Evolutionary conservation across 2,888 invertebrate genomes (phyloP).

Genomic region (Erpobdella octoculata): DNA sequence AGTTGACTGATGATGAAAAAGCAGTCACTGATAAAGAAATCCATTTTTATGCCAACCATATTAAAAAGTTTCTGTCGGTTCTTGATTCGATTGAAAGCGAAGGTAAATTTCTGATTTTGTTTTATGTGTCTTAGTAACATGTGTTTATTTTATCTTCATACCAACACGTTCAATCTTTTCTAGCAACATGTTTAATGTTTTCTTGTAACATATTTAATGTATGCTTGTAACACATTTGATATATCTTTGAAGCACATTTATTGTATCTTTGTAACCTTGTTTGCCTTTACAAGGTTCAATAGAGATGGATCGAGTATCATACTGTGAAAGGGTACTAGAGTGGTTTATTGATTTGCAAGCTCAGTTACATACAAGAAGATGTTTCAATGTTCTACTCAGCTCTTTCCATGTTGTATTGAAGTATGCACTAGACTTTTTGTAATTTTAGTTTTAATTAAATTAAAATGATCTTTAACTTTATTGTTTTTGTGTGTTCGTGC

Average conservation of each 20-base stretch:
- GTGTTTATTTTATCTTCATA: no score
- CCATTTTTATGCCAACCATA: conserved; percentile 72
- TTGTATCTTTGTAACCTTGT: no score
- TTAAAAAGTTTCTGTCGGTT: conserved; percentile 76
- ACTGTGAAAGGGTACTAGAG: conserved; percentile 91
- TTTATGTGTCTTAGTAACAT: no score
- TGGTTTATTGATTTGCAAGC: conserved; percentile 92
- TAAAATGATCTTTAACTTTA: conserved; percentile 81
- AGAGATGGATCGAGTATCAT: conserved; percentile 60
- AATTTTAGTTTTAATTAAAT: no score
- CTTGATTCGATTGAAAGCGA: conserved; percentile 62
- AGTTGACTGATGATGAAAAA: conserved; percentile 41
- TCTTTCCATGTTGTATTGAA: conserved; percentile 85
- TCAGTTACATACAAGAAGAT: conserved; percentile 83
- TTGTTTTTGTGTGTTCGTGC: conserved; percentile 79
- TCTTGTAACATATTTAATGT: background rate
- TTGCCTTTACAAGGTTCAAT: no score
- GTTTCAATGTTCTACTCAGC: conserved; percentile 91
- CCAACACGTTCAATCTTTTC: no score
- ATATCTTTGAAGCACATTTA: no score
- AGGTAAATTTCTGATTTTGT: conserved; percentile 40
- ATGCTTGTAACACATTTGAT: no score
- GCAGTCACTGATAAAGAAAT: conserved; percentile 68
- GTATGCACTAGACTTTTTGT: conserved; percentile 68
- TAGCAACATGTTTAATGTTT: no score